Evolutionary conservation across 2,888 invertebrate species (phyloP).

Genomic region (Diabrotica balteata): DNA sequence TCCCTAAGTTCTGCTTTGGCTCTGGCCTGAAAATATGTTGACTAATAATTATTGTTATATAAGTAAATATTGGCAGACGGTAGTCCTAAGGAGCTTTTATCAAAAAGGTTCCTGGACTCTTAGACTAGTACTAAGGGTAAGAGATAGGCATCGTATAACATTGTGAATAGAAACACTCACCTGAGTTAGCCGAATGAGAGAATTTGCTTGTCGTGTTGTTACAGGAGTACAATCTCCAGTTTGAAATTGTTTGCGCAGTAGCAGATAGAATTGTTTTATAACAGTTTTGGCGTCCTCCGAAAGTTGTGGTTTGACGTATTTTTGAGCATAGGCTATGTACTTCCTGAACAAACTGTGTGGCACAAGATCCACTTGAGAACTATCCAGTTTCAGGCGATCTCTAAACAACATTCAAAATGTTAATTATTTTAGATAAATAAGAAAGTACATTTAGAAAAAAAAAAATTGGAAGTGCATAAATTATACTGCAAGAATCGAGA

Average conservation of each 20-base stretch:
- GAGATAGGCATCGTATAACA: too few relatives aligned
- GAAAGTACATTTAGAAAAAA: background rate
- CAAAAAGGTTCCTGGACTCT: too few relatives aligned
- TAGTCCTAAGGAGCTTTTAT: too few relatives aligned
- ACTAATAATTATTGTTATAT: background rate
- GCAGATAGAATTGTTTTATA: slow-evolving; percentile 81
- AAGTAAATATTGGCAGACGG: too few relatives aligned
- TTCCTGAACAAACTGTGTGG: slow-evolving; percentile 82
- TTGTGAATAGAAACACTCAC: slow-evolving; percentile 53
- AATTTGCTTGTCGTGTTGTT: slow-evolving; percentile 88
- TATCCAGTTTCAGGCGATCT: slow-evolving; percentile 67
- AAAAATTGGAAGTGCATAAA: background rate
- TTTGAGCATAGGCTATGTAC: slow-evolving; percentile 89
- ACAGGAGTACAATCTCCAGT: slow-evolving; percentile 77
- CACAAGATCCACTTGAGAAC: slow-evolving; percentile 74
- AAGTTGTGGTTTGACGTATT: slow-evolving; percentile 84
- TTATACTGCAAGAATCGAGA: background rate
- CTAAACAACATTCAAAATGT: slow-evolving; percentile 57
- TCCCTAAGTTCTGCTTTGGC: slow-evolving; percentile 87
- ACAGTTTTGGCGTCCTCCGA: slow-evolving; percentile 74
- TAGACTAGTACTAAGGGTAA: too few relatives aligned
- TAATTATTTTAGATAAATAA: background rate
- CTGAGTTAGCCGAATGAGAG: slow-evolving; percentile 83
- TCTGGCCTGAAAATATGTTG: slow-evolving; percentile 69
- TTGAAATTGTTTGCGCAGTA: slow-evolving; percentile 74